Conservation (phyloP, 2,113 vertebrate species). For the Amphiprion ocellaris region DNA sequence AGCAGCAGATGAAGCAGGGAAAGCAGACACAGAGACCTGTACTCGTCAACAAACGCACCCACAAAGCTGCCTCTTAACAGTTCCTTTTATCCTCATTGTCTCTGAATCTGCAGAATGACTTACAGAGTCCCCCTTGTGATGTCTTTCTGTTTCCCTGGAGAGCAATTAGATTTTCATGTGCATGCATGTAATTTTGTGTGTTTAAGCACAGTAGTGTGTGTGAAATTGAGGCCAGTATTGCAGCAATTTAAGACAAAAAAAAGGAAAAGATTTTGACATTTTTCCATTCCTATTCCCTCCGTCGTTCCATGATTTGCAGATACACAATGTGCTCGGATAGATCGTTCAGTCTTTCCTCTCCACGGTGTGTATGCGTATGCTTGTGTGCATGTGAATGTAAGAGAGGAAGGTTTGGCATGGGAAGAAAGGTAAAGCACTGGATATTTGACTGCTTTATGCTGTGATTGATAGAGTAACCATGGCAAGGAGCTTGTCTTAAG, state of each 20-base stretch:
- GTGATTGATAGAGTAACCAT: conserved; percentile 68
- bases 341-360: conserved; percentile 31
- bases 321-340: conserved; percentile 55
- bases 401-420: conserved; percentile 53
- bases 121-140: conserved; percentile 53
- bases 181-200: conserved; percentile 27
- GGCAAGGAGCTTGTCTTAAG: conserved; percentile 60
- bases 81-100: conserved; percentile 47
- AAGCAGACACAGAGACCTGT: conserved; percentile 42
- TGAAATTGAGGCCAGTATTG: conserved; percentile 16
- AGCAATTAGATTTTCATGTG: conserved; percentile 57
- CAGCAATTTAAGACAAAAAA: conserved; percentile 7
- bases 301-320: conserved; percentile 36
- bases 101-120: conserved; percentile 39
- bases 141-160: conserved; percentile 27
- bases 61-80: conserved; percentile 41
- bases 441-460: conserved; percentile 59
- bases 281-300: conserved; percentile 26
- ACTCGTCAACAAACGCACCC: conserved; percentile 62
- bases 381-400: conserved; percentile 42
- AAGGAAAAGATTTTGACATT: background rate
- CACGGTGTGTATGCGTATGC: conserved; percentile 13
- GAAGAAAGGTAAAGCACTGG: conserved; percentile 54
- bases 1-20: conserved; percentile 4
- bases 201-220: conserved; percentile 35